These are phyloP conservation scores for Echiichthys vipera DNA, from an alignment of 2,797 vertebrate species.

Conservation along the genomic window DNA sequence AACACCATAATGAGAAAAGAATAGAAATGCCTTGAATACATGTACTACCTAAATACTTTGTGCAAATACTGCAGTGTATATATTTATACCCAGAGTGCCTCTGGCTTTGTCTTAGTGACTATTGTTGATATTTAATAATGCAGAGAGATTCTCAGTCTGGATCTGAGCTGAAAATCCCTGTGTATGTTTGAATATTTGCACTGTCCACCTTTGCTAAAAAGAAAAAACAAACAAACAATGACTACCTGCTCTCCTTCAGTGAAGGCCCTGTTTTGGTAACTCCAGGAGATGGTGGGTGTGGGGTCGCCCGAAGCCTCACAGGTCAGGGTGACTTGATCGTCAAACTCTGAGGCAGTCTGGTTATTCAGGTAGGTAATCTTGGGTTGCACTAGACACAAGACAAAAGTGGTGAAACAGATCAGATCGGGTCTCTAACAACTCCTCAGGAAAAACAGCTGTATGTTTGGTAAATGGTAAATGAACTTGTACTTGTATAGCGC, in stretches of 20 bases:
- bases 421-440: neutral
- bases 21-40: neutral
- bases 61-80: neutral
- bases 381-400: constrained; percentile 88
- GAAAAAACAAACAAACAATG: neutral
- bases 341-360: constrained; percentile 94
- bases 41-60: neutral
- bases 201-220: neutral
- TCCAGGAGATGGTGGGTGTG: constrained; percentile 96
- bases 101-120: neutral
- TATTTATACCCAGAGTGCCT: neutral
- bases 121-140: neutral
- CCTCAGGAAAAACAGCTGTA: neutral
- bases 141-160: neutral
- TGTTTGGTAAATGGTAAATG: no score
- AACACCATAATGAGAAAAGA: neutral
- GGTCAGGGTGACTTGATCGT: constrained; percentile 93
- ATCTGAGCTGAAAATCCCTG: neutral
- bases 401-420: no score
- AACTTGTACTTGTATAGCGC: no score
- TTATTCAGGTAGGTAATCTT: constrained; percentile 96
- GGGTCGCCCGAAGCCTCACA: constrained; percentile 97
- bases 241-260: constrained; percentile 95
- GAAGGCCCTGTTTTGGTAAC: constrained; percentile 90
- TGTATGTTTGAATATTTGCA: neutral